Percentiles rank a stretch among this genome's conserved stretches.
phyloP scores from a whole-genome alignment of 2,797 vertebrate species.

The Chiloscyllium punctatum region DNA sequence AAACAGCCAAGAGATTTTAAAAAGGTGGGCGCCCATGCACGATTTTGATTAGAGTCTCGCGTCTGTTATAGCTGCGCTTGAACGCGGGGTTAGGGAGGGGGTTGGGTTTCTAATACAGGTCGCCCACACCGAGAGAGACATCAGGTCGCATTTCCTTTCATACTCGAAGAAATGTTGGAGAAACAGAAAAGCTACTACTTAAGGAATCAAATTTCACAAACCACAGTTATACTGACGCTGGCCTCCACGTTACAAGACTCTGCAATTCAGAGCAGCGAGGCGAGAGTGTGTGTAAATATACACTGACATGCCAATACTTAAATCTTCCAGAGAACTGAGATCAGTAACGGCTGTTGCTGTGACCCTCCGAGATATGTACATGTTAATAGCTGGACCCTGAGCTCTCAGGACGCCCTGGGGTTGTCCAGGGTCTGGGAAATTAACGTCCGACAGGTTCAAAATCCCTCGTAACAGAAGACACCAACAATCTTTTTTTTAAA shows the following conservation, averaged over 20 bases:
- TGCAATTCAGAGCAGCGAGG: not conserved
- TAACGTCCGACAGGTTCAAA: not conserved
- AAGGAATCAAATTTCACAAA: not conserved
- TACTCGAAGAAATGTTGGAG: not conserved
- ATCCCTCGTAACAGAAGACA: not conserved
- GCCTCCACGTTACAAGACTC: not conserved
- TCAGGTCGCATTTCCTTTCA: not conserved
- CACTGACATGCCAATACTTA: not conserved
- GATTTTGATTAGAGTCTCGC: not conserved
- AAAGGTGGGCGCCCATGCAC: not conserved
- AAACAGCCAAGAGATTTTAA: too few species aligned
- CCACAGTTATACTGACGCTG: not conserved
- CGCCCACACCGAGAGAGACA: not conserved
- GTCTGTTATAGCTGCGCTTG: not conserved
- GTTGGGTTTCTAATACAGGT: not conserved
- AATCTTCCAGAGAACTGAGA: not conserved
- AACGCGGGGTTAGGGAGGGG: too few species aligned
- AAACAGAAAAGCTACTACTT: not conserved
- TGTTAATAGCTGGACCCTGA: not conserved
- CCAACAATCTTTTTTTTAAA: not conserved
- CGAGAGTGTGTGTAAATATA: not conserved
- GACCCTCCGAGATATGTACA: not conserved
- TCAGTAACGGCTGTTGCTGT: not conserved
- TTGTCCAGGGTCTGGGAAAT: not conserved
- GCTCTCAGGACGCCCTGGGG: not conserved